A percentile compares a stretch with the other conserved stretches of the same genome.
These are phyloP conservation scores for Melanotus villosus DNA, from an alignment of 2,888 invertebrate species.

Conservation along the genomic window DNA sequence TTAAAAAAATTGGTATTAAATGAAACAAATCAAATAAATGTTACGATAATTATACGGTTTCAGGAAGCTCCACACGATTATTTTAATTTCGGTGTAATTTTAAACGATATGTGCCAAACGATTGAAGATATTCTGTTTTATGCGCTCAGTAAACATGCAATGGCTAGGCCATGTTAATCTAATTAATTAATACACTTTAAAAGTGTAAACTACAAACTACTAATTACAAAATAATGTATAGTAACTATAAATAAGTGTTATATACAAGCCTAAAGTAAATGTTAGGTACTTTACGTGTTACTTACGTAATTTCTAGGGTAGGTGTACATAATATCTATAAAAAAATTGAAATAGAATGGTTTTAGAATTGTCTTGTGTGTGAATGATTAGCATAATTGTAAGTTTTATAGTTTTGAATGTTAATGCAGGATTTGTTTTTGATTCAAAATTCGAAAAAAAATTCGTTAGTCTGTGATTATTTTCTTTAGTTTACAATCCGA, in stretches of 20 bases:
- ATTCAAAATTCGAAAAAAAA: constrained; percentile 20
- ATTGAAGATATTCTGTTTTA: constrained; percentile 50
- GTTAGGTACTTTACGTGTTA: constrained; percentile 58
- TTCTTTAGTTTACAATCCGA: not conserved
- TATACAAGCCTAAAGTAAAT: constrained; percentile 54
- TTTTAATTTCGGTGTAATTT: no score
- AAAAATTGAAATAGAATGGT: constrained; percentile 38
- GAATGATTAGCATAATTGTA: constrained; percentile 47
- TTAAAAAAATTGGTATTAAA: no score
- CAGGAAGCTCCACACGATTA: no score
- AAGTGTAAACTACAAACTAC: constrained; percentile 65
- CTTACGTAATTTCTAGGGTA: constrained; percentile 52
- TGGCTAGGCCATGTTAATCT: constrained; percentile 64
- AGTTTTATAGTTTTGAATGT: constrained; percentile 36
- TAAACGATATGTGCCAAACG: constrained; percentile 53
- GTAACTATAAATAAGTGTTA: constrained; percentile 53
- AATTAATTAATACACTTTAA: constrained; percentile 63
- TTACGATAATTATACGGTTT: no score
- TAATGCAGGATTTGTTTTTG: constrained; percentile 5
- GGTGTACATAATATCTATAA: constrained; percentile 46
- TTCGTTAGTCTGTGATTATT: constrained; percentile 19
- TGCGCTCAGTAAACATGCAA: constrained; percentile 57
- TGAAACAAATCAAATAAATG: no score
- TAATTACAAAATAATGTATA: constrained; percentile 63
- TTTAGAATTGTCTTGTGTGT: constrained; percentile 44